phyloP scores from a whole-genome alignment of 2,888 invertebrate species.

The Stegana nigrithorax region DNA sequence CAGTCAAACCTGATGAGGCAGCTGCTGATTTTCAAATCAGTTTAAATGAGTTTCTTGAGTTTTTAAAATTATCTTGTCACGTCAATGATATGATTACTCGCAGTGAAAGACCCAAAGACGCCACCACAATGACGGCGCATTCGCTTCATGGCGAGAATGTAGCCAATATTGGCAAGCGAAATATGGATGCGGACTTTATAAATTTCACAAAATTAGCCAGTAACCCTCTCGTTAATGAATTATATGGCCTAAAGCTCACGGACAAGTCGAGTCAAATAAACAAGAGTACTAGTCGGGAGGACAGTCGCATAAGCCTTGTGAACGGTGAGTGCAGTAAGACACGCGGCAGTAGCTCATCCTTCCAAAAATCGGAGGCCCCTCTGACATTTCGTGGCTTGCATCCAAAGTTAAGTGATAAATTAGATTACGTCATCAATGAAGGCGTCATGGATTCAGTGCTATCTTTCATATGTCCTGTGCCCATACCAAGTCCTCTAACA shows the following conservation, averaged over 20 bases:
- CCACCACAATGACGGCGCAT: conserved; percentile 41
- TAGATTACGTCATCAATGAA: conserved; percentile 78
- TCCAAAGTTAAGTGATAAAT: conserved; percentile 60
- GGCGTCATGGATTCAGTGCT: conserved; percentile 85
- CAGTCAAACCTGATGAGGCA: neutral
- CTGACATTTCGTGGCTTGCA: conserved; percentile 47
- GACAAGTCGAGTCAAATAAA: conserved; percentile 19
- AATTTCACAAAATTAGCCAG: conserved; percentile 62
- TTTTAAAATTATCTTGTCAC: conserved; percentile 68
- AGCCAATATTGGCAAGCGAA: conserved; percentile 36
- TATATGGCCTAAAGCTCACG: conserved; percentile 43
- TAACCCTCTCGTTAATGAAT: conserved; percentile 62
- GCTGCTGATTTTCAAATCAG: conserved; percentile 54
- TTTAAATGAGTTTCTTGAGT: conserved; percentile 67
- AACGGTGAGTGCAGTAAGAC: conserved; percentile 32
- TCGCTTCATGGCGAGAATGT: conserved; percentile 37
- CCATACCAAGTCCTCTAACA: conserved; percentile 37
- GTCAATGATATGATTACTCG: conserved; percentile 66
- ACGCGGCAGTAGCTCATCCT: too few relatives aligned
- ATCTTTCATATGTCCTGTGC: conserved; percentile 75
- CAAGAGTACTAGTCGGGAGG: conserved; percentile 22
- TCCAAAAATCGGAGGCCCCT: neutral
- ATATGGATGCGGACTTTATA: conserved; percentile 36
- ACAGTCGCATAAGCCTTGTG: neutral
- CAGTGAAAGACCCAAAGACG: conserved; percentile 37